Base-by-base conservation (phyloP, 2,113 vertebrate genomes). In the Nothoprocta pentlandii region DNA sequence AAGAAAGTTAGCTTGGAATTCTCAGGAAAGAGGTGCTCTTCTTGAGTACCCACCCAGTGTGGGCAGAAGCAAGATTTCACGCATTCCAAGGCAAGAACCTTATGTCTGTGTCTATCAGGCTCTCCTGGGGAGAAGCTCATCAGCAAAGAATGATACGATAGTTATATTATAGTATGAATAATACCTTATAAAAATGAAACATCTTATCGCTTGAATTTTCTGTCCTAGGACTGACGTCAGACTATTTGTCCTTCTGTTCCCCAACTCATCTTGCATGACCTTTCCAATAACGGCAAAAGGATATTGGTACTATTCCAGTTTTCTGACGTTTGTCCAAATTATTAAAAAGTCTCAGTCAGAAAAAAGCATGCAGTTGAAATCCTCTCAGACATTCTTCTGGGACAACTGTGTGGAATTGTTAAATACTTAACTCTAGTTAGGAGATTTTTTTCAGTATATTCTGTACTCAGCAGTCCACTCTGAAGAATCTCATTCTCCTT, bases 281-380 rank as follows among this genome's bases (percentile, higher is more conserved):
- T 96, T 94, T 80, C 85, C 42, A 94, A 71, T 77, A 95, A 77
- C 2, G 10, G 76, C 71, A 91, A 56, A 94, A 83, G 49, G 85
- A 92, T 87, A 94, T 89, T 96, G 85, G 85, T 94, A 70, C 32
- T 70, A 46, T 34, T 96, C 85, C 95, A 92, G 71, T 90, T 89
- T 94, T 93, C 75, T 96, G 89, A 89, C 1, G 3, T 85, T 94
- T 80, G 81, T 68, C 73, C 36, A 82, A 81, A 54, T 87, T 95
- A 89, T 87, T 93, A 87, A 91, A 89, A 92, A 85, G 41, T 87
- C 47, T 62, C 80, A 70, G 63, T 80, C 30, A 77, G 71, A 95
- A 96, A 92, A 94, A 93, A 95, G 67, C 67, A 85, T 54, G 79
- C 44, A 79, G 54, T 54, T 82, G 51, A 95, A 95, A 87, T 87